Percentiles rank a stretch among this genome's conserved stretches.
phyloP scores from a whole-genome alignment of 2,888 invertebrate genomes.

The Tortricodes alternella region DNA sequence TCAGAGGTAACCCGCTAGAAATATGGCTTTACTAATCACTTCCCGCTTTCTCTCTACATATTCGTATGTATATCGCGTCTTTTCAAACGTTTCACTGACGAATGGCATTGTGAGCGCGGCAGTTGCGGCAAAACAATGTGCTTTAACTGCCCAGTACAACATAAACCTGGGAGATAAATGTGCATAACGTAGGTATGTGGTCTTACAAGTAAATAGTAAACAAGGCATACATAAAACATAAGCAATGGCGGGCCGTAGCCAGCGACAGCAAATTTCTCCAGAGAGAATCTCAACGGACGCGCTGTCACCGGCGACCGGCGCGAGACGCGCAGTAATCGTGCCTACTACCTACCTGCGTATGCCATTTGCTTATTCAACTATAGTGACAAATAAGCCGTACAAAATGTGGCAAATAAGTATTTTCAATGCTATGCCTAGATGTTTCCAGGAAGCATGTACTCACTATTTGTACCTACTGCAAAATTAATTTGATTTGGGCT shows the following conservation, averaged over 20 bases:
- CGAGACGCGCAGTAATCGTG: slow-evolving; percentile 35
- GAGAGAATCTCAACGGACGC: slow-evolving; percentile 59
- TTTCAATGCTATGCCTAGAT: no score
- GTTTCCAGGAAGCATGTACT: no score
- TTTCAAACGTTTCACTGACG: slow-evolving; percentile 18
- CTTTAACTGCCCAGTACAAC: slow-evolving; percentile 1
- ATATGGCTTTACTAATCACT: slow-evolving; percentile 23
- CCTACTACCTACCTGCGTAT: slow-evolving; percentile 29
- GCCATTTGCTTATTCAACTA: slow-evolving; percentile 32
- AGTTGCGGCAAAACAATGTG: slow-evolving; percentile 18
- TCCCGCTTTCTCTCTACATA: slow-evolving; percentile 40
- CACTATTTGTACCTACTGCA: no score
- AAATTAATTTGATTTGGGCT: background rate
- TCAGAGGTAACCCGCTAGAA: slow-evolving; percentile 1
- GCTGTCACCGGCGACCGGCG: slow-evolving; percentile 51
- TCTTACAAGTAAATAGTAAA: slow-evolving; percentile 33
- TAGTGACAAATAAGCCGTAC: slow-evolving; percentile 17
- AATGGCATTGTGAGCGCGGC: slow-evolving; percentile 24
- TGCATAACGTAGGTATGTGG: slow-evolving; percentile 12
- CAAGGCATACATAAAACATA: slow-evolving; percentile 70
- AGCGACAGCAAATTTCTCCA: slow-evolving; percentile 67
- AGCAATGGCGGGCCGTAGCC: slow-evolving; percentile 45
- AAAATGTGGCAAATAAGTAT: background rate
- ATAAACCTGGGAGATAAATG: slow-evolving; percentile 14
- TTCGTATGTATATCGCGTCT: slow-evolving; percentile 21